Evolutionary conservation across 2,888 invertebrate genomes (phyloP).

Genomic region (Bellardia pandia): DNA sequence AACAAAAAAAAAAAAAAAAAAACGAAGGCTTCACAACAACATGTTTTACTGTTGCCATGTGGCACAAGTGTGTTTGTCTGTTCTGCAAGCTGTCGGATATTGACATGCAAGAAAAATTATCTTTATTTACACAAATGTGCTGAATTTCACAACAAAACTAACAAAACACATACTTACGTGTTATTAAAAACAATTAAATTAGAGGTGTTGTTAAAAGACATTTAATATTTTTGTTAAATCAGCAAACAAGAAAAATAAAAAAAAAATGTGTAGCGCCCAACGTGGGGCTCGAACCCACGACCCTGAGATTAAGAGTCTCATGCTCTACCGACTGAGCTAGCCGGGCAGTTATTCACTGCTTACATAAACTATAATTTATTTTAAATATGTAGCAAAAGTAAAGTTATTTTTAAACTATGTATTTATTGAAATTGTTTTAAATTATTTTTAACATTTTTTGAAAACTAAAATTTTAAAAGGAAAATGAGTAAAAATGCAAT

Average conservation of each 20-base stretch:
- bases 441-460: too few species aligned
- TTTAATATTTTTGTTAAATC: conserved; percentile 10
- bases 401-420: neutral
- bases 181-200: neutral
- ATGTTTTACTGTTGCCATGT: conserved; percentile 44
- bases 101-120: conserved; percentile 52
- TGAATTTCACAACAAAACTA: conserved; percentile 23
- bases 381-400: neutral
- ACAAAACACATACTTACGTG: neutral
- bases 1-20: neutral
- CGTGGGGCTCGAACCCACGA: conserved; percentile 81
- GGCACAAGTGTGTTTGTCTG: conserved; percentile 6
- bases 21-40: conserved; percentile 4
- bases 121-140: conserved; percentile 19
- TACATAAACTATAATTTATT: neutral
- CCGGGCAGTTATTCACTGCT: conserved; percentile 73
- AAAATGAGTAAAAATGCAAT: too few species aligned
- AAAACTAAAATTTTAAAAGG: too few species aligned
- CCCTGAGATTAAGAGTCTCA: conserved; percentile 81
- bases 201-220: neutral
- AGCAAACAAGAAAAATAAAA: neutral
- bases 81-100: conserved; percentile 6
- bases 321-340: conserved; percentile 81
- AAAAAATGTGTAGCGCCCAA: conserved; percentile 75
- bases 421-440: neutral